Conservation (phyloP, 2,113 vertebrate genomes). For the Ceyx cyanopectus region DNA sequence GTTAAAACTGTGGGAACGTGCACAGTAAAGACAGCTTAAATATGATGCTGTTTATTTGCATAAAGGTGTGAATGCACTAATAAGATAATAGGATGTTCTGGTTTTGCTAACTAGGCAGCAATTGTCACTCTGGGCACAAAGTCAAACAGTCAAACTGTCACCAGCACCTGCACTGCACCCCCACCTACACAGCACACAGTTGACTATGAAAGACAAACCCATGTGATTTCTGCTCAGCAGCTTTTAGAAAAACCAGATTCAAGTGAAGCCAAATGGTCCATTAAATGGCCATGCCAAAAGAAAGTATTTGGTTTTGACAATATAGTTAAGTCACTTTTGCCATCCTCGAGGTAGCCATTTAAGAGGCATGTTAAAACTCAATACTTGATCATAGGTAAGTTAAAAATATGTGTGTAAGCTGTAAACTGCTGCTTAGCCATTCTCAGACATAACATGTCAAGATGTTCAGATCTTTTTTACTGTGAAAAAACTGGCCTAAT, state of each 20-base stretch:
- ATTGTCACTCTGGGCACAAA: slow-evolving; percentile 37
- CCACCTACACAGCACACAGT: slow-evolving; percentile 56
- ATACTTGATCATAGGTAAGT: not conserved
- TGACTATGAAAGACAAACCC: slow-evolving; percentile 45
- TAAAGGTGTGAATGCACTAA: slow-evolving; percentile 35
- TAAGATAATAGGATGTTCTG: slow-evolving; percentile 28
- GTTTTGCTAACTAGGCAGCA: slow-evolving; percentile 27
- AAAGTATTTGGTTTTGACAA: slow-evolving; percentile 43
- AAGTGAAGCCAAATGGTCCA: slow-evolving; percentile 21
- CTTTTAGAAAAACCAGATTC: slow-evolving; percentile 58
- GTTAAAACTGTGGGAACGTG: not conserved
- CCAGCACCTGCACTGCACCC: slow-evolving; percentile 61
- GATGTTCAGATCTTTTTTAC: not conserved
- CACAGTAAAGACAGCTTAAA: not conserved
- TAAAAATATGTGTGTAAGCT: slow-evolving; percentile 26
- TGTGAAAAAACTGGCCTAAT: not conserved
- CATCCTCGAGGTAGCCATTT: not conserved
- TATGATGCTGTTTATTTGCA: not conserved
- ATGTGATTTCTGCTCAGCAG: not conserved
- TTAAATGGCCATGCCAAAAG: slow-evolving; percentile 48
- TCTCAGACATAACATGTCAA: slow-evolving; percentile 2
- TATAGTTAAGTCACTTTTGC: slow-evolving; percentile 46
- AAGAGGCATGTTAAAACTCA: slow-evolving; percentile 60
- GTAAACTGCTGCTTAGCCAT: slow-evolving; percentile 44
- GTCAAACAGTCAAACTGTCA: slow-evolving; percentile 60